Base-by-base conservation (phyloP, 2,888 invertebrate species). In the Hypercompe scribonia region DNA sequence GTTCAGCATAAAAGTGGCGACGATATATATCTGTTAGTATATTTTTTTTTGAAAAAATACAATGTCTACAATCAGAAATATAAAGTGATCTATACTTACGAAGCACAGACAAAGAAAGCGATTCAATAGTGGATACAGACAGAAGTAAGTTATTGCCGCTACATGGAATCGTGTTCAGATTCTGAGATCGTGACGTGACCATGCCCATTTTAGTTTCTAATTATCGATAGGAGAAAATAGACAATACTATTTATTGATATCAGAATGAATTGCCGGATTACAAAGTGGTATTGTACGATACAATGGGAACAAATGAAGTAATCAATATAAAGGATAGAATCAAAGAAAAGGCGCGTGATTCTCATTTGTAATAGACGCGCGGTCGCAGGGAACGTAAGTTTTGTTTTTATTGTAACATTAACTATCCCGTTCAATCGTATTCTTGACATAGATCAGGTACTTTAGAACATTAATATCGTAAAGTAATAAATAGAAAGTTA, bases 201-300 rank as follows among this genome's bases (percentile, higher is more conserved):
- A 81, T 89, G 86, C 84, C 87, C 88, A 90, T 90, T 90, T 86
- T 82, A 86, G 87, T 87, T 89, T 90, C 87, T 90, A 91, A 92
- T 91, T 90, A 90, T 88, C 83, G 87, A 87, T 83, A 83, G 80
- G 84, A 87, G 88, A 85, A 89, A 90, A 89, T 86, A 84, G 86
- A 87, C 85, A 85, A 78, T 80, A 85, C 80, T 81, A 84, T 88
- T 86, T 84, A 87, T 84, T 78, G 74, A 81, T 77, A 85, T 86
- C 77, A 84, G 84, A 84, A 89, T 81, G 79, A 79, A 90, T 84
- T 82, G 84, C 77, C 63, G 46, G 70, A 78, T 74, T 77, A 85
- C 81, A 85, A 86, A 81, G 79, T 75, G 54, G 64, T 72, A 78
- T 68, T 72, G 74, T 75, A 77, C 77, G 68, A 75, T 76, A 82